Percentiles rank a stretch among this genome's conserved stretches.
Conservation (phyloP, 2,888 invertebrate species). For the Meiosimyza platycephala region DNA sequence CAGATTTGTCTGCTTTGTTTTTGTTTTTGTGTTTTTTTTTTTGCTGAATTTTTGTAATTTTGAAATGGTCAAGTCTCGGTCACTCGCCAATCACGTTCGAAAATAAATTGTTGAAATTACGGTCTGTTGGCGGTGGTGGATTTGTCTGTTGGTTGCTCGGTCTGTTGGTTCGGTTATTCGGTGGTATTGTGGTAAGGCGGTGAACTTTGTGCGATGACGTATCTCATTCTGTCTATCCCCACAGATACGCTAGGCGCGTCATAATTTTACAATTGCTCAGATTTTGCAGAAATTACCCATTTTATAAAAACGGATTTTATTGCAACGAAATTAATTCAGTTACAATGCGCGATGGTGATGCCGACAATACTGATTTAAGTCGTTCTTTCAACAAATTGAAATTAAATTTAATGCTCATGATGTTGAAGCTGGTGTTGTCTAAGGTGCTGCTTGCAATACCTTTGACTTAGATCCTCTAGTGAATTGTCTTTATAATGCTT, state of each 20-base stretch:
- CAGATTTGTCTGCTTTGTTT: constrained; percentile 11
- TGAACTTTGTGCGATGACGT: neutral
- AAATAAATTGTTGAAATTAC: constrained; percentile 50
- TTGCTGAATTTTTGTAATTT: constrained; percentile 39
- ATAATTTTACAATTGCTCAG: constrained; percentile 22
- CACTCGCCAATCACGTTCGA: constrained; percentile 44
- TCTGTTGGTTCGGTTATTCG: neutral
- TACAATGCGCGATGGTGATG: constrained; percentile 8
- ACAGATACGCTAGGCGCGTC: constrained; percentile 19
- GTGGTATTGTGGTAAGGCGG: constrained; percentile 11
- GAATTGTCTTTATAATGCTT: no score
- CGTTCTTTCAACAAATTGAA: constrained; percentile 15
- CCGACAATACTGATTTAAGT: neutral
- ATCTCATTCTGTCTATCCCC: neutral
- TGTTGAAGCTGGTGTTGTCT: neutral
- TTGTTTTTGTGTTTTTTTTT: no score
- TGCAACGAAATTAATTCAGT: constrained; percentile 26
- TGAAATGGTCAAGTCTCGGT: constrained; percentile 33
- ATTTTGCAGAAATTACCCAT: constrained; percentile 25
- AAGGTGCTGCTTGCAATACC: neutral
- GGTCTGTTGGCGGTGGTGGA: constrained; percentile 19
- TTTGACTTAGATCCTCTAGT: constrained; percentile 7
- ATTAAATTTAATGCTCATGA: constrained; percentile 19
- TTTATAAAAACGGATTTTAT: constrained; percentile 28
- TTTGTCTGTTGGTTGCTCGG: no score